A percentile compares a stretch with the other conserved stretches of the same genome.
These are phyloP conservation scores for Neodiprion fabricii DNA, from an alignment of 1,140 invertebrate genomes.

Conservation along the genomic window DNA sequence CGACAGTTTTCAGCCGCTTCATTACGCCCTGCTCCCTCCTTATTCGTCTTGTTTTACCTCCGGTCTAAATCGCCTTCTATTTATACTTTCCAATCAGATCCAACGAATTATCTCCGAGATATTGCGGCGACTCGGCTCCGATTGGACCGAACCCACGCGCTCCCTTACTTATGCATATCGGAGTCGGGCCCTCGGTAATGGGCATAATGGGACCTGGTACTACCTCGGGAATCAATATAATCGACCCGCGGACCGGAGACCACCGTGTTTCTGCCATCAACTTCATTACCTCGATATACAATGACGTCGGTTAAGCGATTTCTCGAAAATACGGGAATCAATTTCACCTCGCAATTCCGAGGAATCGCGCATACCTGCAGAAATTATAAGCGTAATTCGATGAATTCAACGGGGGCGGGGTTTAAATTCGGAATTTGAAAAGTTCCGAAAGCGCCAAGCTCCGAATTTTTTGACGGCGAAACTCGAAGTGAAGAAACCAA, in stretches of 20 bases:
- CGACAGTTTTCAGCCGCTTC: background rate
- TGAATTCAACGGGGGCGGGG: too few relatives aligned
- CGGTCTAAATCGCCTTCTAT: background rate
- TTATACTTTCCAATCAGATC: constrained; percentile 7
- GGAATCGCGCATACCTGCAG: background rate
- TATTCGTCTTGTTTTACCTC: background rate
- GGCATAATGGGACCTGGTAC: background rate
- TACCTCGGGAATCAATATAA: constrained; percentile 32
- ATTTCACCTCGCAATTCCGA: background rate
- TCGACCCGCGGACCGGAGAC: constrained; percentile 34
- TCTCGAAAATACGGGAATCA: background rate
- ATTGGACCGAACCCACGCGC: constrained; percentile 1
- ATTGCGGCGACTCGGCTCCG: background rate
- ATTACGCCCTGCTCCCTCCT: background rate
- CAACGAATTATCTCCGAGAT: background rate
- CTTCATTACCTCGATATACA: constrained; percentile 31
- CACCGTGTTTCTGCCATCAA: constrained; percentile 36
- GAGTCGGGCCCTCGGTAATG: background rate
- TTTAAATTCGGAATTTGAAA: too few relatives aligned
- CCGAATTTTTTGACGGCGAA: too few relatives aligned
- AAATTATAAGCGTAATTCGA: too few relatives aligned
- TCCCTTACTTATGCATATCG: background rate
- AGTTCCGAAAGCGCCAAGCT: too few relatives aligned
- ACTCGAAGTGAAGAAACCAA: too few relatives aligned
- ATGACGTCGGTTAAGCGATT: background rate